Percentiles rank a stretch among this genome's conserved stretches.
phyloP scores from a whole-genome alignment of 92 coral and sea anemone species.

The Epizoanthus ramosus region DNA sequence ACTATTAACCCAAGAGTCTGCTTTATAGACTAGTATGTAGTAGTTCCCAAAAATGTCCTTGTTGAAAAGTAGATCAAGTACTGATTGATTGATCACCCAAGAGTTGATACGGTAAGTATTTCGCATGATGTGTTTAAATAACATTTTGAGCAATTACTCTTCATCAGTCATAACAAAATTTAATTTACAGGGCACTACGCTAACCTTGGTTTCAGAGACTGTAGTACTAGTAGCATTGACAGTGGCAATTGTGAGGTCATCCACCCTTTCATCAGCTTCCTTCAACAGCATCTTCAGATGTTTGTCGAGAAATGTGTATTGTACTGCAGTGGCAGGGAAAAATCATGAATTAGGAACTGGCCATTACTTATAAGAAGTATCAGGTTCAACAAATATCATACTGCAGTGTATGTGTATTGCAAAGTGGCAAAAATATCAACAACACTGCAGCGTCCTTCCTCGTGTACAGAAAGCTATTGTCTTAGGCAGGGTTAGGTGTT shows the following conservation, averaged over 20 bases:
- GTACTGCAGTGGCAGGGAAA: slow-evolving; percentile 53
- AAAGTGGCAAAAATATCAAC: too few species aligned
- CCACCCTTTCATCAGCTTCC: slow-evolving; percentile 89
- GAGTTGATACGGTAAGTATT: too few species aligned
- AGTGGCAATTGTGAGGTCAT: slow-evolving; percentile 74
- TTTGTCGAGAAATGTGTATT: slow-evolving; percentile 72
- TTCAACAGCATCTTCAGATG: slow-evolving; percentile 85
- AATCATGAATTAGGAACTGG: background rate
- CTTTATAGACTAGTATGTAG: too few species aligned
- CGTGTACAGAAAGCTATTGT: too few species aligned
- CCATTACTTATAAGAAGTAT: background rate
- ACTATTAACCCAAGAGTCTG: too few species aligned
- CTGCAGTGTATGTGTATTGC: background rate
- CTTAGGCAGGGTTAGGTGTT: too few species aligned
- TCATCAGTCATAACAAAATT: background rate
- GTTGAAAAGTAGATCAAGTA: too few species aligned
- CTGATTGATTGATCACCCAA: too few species aligned
- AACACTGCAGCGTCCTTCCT: too few species aligned
- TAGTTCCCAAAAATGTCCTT: too few species aligned
- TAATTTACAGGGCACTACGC: slow-evolving; percentile 6
- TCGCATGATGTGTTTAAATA: background rate
- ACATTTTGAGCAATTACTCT: background rate
- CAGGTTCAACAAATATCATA: background rate
- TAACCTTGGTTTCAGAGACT: slow-evolving; percentile 79
- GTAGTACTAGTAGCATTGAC: slow-evolving; percentile 79